Evolutionary conservation across 2,888 invertebrate species (phyloP), one percentile per base, ranked within the genome.

Genomic region (Ichneumoninae sp.): DNA sequence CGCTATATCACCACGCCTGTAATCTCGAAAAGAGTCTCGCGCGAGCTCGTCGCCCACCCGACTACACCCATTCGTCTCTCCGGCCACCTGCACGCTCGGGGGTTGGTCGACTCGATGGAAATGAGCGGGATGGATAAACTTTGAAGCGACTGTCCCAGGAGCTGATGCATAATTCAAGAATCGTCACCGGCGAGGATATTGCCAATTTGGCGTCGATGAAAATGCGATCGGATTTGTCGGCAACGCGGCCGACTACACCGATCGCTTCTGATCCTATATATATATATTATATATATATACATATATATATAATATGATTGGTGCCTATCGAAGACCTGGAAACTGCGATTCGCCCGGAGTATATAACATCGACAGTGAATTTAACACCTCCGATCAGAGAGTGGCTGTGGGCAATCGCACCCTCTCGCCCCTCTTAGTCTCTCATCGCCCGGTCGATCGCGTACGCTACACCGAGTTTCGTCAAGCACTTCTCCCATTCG

Each of bases 131-230:
- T 89, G 92, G 93, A 93, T 93, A 93, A 93, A 93, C 93, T 93
- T 93, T 91, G 93, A 93, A 93, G 93, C 93, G 93, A 92, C 90
- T 91, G 92, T 93, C 93, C 91, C 92, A 90, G 90, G 89, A 92
- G 91, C 89, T 93, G 91, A 93, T 93, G 93, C 93, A 93, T 93
- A 93, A 93, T 93, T 93, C 93, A 93, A 90, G 91, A 93, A 93
- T 93, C 92, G 93, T 93, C 93, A 93, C 92, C 90, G 91, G 90
- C 93, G 91, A 93, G 93, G 93, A 93, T 93, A 93, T 93, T 93
- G 93, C 93, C 93, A 93, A 93, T 93, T 93, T 93, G 93, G 92
- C 93, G 93, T 92, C 93, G 93, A 93, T 93, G 93, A 93, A 93
- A 93, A 93, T 93, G 91, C 92, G 93, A 93, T 93, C 91, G 92